phyloP scores from a whole-genome alignment of 1,140 invertebrate genomes.

The Copidosoma floridanum region DNA sequence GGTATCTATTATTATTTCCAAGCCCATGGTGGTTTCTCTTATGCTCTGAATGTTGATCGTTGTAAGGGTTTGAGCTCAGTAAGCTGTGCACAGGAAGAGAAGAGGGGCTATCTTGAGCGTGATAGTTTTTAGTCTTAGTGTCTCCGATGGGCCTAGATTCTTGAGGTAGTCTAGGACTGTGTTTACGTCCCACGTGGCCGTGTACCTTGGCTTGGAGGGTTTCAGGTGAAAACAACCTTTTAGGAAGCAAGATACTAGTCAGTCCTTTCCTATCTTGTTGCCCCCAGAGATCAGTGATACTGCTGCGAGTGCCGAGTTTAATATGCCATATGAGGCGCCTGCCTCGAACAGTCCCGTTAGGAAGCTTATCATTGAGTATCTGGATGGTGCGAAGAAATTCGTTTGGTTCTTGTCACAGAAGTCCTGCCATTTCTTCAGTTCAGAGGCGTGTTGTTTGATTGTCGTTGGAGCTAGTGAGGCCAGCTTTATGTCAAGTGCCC shows the following conservation, averaged over 20 bases:
- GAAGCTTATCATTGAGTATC: background rate
- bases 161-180: background rate
- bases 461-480: background rate
- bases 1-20: background rate
- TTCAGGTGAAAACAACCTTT: background rate
- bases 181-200: background rate
- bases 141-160: background rate
- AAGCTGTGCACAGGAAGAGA: background rate
- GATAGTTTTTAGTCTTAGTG: background rate
- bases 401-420: background rate
- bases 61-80: background rate
- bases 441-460: background rate
- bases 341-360: background rate
- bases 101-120: background rate
- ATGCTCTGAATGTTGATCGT: no score
- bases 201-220: background rate
- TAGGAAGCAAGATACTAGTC: background rate
- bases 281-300: background rate
- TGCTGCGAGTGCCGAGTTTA: background rate
- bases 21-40: background rate
- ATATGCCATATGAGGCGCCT: background rate
- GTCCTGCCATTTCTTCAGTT: background rate
- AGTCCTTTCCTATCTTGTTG: background rate
- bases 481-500: background rate
- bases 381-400: background rate